A percentile compares a stretch with the other conserved stretches of the same genome.
phyloP scores from a whole-genome alignment of 2,797 vertebrate genomes.

The Leptatherina wallacei region DNA sequence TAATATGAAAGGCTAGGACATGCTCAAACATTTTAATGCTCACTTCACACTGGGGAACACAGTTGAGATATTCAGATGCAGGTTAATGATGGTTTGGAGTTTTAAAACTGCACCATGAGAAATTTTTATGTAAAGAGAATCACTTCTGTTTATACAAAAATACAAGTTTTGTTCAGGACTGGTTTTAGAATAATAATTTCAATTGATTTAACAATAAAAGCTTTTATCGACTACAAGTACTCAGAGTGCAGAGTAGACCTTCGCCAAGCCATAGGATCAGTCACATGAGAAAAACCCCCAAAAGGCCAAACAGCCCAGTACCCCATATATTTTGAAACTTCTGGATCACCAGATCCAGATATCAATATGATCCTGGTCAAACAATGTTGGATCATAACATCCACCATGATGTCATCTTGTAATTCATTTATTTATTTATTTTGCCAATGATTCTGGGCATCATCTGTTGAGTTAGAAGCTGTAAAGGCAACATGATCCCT shows the following conservation, averaged over 20 bases:
- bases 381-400: too few relatives aligned
- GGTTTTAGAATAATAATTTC: not conserved
- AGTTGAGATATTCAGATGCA: constrained; percentile 37
- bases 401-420: too few relatives aligned
- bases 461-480: too few relatives aligned
- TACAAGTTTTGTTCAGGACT: not conserved
- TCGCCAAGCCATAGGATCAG: too few relatives aligned
- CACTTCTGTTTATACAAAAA: not conserved
- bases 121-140: constrained; percentile 6
- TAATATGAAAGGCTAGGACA: constrained; percentile 13
- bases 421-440: too few relatives aligned
- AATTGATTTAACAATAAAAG: not conserved
- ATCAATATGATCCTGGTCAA: too few relatives aligned
- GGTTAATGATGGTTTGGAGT: constrained; percentile 20
- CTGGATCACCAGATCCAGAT: too few relatives aligned
- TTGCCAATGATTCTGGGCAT: not conserved
- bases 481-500: too few relatives aligned
- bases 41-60: constrained; percentile 47
- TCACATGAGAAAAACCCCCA: too few relatives aligned
- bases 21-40: constrained; percentile 16
- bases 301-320: too few relatives aligned
- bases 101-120: constrained; percentile 66
- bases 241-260: too few relatives aligned
- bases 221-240: not conserved
- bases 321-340: too few relatives aligned